Evolutionary conservation across 2,888 invertebrate genomes (phyloP), one percentile per base, ranked within the genome.

Genomic region (Cremastobaeus sp.): DNA sequence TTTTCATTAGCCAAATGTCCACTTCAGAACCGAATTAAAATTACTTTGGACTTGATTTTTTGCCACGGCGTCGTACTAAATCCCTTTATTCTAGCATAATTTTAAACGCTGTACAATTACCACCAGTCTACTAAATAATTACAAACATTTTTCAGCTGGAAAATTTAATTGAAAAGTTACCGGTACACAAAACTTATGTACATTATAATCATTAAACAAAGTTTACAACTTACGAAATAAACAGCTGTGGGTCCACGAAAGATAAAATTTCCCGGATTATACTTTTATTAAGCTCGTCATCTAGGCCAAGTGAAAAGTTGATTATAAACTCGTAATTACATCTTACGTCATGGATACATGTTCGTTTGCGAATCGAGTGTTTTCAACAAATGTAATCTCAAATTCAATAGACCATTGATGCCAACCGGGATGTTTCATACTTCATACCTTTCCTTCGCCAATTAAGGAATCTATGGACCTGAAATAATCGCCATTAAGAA

Each of bases 201-300:
- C 11, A 28, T 15, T 25, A 28, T 45, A 28, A 45, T 45, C 15
- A 15, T 28, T 25, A 8, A 47, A 47, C 11, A 47, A 47, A 47
- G 17, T 32, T 47, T 47, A 47, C 15, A 41, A 41, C 30, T 47
- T 28, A 8, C 28, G 28, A 47, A 47, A 47, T 17, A 32, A 47
- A 47, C 30, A 11, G 21, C 17, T 14, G n/a, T 17, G 14, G 11
- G 5, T 20, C 5, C 9, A 21, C 25, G 37, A 37, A 37, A 52
- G 52, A 50, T 35, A 25, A 50, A 50, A 50, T 50, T 50, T 34
- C 2, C 34, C n/a, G 50, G 14, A 50, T 50, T 34, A 35, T 11
- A 14, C n/a, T 52, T 37, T 28, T 17, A 34, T 52, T 37, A 0
- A 37, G 6, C 2, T n/a, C 52, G 25, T 52, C 52, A 52, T 15